Evolutionary conservation across 2,888 invertebrate species (phyloP).

Genomic region (Pediacus dermestoides): DNA sequence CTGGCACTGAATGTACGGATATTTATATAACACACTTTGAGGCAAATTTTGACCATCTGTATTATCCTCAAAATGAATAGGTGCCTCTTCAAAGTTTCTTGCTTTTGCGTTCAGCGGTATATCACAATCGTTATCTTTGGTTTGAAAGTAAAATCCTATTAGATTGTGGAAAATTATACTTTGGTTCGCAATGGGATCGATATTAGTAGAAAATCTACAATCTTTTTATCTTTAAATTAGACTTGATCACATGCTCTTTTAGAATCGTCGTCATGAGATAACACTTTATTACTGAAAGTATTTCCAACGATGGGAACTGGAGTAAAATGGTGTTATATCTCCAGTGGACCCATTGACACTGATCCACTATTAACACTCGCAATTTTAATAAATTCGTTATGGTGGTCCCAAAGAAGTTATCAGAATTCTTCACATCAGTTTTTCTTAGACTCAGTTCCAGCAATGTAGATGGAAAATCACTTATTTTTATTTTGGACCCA

Average conservation of each 20-base stretch:
- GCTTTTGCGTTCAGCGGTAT: no score
- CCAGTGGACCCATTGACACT: slow-evolving; percentile 72
- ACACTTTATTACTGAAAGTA: slow-evolving; percentile 64
- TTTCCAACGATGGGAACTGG: slow-evolving; percentile 61
- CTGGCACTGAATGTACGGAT: slow-evolving; percentile 40
- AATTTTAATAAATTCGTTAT: slow-evolving; percentile 28
- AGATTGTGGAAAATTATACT: no score
- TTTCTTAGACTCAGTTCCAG: slow-evolving; percentile 60
- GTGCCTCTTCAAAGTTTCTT: no score
- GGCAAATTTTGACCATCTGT: slow-evolving; percentile 24
- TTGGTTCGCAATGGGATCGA: slow-evolving; percentile 10
- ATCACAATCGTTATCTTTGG: no score
- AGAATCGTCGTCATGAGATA: slow-evolving; percentile 59
- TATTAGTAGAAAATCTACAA: slow-evolving; percentile 16
- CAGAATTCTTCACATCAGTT: slow-evolving; percentile 33
- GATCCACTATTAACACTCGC: slow-evolving; percentile 59
- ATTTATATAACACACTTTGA: slow-evolving; percentile 36
- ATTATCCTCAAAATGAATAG: no score
- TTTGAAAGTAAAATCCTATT: no score
- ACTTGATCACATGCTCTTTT: no score
- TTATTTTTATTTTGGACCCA: slow-evolving; percentile 58
- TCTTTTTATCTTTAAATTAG: slow-evolving; percentile 22
- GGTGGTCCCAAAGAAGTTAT: slow-evolving; percentile 39
- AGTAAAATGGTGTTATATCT: slow-evolving; percentile 70
- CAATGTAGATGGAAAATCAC: slow-evolving; percentile 62